Conservation (phyloP, 1,140 invertebrate species). For the Pentalonia nigronervosa region DNA sequence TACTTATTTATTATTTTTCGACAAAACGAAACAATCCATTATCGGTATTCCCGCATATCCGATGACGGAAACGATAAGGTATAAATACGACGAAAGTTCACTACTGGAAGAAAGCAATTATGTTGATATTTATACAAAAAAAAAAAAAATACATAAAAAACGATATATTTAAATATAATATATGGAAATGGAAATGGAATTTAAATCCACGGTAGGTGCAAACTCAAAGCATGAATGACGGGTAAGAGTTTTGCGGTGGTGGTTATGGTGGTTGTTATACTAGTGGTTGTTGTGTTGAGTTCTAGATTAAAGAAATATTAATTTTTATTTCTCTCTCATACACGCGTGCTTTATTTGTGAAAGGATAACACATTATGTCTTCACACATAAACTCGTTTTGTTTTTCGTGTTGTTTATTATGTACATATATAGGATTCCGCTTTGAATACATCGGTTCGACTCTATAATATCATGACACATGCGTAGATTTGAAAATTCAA, state of each 20-base stretch:
- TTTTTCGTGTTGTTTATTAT: neutral
- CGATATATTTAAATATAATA: slow-evolving; percentile 4
- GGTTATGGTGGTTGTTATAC: neutral
- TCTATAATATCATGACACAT: neutral
- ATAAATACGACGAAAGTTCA: neutral
- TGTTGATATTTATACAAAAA: neutral
- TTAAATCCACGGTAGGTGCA: slow-evolving; percentile 4
- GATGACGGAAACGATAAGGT: slow-evolving; percentile 1
- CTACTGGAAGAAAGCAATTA: neutral
- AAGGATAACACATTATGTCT: neutral
- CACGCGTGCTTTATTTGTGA: neutral
- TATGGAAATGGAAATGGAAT: slow-evolving; percentile 17
- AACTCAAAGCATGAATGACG: neutral
- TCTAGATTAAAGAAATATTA: slow-evolving; percentile 30
- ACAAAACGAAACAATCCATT: slow-evolving; percentile 30
- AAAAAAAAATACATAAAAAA: neutral
- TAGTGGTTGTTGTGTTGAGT: neutral
- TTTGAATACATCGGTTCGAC: neutral
- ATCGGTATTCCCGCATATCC: slow-evolving; percentile 7
- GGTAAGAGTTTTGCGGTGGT: neutral
- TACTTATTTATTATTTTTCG: slow-evolving; percentile 21
- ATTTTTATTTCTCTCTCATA: slow-evolving; percentile 1
- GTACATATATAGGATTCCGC: neutral
- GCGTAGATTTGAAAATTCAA: neutral
- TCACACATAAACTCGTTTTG: neutral